phyloP scores from a whole-genome alignment of 2,797 vertebrate species.

The Ctenopoma multispine region DNA sequence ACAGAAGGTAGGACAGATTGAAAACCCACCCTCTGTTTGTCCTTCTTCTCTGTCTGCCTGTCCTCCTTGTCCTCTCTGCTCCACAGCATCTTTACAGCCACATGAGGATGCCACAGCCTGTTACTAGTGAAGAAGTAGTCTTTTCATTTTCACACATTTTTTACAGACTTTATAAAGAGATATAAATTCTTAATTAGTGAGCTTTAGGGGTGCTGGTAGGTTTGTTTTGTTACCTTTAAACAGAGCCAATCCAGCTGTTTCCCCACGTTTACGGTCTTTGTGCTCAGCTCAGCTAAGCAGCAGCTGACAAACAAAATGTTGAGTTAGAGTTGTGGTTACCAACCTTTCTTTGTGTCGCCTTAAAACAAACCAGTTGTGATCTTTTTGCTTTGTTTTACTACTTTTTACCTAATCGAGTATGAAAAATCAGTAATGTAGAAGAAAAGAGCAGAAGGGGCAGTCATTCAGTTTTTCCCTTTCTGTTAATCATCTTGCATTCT shows the following conservation, averaged over 20 bases:
- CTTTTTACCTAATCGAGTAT: no score
- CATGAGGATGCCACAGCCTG: background rate
- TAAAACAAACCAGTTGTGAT: background rate
- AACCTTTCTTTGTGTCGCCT: background rate
- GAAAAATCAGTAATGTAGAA: no score
- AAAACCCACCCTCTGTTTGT: conserved; percentile 66
- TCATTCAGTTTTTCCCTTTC: no score
- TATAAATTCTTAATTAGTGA: background rate
- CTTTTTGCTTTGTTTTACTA: no score
- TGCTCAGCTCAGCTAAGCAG: background rate
- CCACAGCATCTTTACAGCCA: conserved; percentile 1
- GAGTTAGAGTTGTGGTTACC: background rate
- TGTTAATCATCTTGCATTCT: no score
- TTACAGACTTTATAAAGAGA: background rate
- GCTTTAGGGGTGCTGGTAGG: background rate
- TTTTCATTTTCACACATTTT: background rate
- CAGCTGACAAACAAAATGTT: background rate
- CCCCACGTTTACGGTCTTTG: background rate
- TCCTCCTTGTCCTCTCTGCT: conserved; percentile 30
- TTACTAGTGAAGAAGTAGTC: no score
- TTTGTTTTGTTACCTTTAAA: background rate
- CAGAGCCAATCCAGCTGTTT: background rate
- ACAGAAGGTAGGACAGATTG: conserved; percentile 92
- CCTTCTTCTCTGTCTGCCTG: conserved; percentile 58
- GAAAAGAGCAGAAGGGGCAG: no score